Percentiles rank a stretch among this genome's conserved stretches.
These are phyloP conservation scores for Phenganax subtilis DNA, from an alignment of 92 coral and sea anemone genomes.

Conservation along the genomic window DNA sequence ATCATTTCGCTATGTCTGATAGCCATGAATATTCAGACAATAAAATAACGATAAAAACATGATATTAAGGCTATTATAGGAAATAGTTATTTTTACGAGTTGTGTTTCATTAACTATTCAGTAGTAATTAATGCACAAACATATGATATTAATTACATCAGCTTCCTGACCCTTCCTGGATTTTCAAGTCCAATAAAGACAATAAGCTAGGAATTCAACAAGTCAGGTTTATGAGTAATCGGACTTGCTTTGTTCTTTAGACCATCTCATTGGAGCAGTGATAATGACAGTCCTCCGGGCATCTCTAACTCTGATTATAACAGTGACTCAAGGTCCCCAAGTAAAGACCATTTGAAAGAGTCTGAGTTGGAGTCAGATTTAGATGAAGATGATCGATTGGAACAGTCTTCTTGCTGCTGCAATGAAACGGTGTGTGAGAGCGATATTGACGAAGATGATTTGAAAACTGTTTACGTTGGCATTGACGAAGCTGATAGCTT, in stretches of 20 bases:
- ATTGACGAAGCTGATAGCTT: conserved; percentile 40
- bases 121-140: background rate
- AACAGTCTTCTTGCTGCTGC: conserved; percentile 37
- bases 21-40: background rate
- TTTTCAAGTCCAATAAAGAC: background rate
- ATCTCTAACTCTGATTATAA: conserved; percentile 44
- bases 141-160: background rate
- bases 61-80: conserved; percentile 11
- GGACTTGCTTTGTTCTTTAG: conserved; percentile 46
- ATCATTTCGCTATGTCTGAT: conserved; percentile 31
- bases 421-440: conserved; percentile 34
- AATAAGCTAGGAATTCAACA: background rate
- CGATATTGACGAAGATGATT: conserved; percentile 42
- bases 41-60: conserved; percentile 5
- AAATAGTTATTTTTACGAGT: conserved; percentile 27
- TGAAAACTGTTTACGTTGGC: conserved; percentile 42
- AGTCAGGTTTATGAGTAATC: conserved; percentile 30
- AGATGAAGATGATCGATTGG: conserved; percentile 39
- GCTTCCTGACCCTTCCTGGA: no score
- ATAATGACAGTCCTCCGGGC: conserved; percentile 39
- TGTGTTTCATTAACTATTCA: conserved; percentile 34
- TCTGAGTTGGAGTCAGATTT: conserved; percentile 40
- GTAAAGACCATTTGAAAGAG: conserved; percentile 42
- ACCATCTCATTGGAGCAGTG: conserved; percentile 47
- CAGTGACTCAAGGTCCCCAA: conserved; percentile 41